Conservation (phyloP, 2,113 vertebrate genomes). For the Phocoena phocoena region DNA sequence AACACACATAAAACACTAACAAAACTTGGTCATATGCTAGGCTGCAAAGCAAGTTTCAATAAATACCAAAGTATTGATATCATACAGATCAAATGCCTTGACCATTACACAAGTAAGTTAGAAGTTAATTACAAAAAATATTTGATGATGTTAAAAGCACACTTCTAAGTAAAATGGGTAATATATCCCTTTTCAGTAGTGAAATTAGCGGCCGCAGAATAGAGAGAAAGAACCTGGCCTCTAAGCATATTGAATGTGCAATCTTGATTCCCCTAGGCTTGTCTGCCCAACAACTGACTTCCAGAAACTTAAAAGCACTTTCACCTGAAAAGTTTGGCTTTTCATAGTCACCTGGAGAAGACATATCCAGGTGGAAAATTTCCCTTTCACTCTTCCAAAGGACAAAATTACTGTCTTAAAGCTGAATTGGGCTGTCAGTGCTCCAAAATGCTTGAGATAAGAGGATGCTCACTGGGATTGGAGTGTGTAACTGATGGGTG, state of each 20-base stretch:
- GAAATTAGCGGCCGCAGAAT: background rate
- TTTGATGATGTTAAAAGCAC: background rate
- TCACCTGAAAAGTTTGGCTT: background rate
- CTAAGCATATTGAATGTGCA: background rate
- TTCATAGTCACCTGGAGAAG: background rate
- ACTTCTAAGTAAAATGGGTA: background rate
- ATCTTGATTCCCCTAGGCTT: background rate
- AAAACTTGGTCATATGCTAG: background rate
- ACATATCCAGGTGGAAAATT: background rate
- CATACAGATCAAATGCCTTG: background rate
- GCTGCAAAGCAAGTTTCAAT: background rate
- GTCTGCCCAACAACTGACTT: background rate
- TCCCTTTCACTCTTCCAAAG: background rate
- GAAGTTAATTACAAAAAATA: background rate
- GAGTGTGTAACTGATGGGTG: background rate
- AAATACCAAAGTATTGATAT: background rate
- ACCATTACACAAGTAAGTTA: background rate
- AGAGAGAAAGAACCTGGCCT: background rate
- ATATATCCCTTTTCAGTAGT: background rate
- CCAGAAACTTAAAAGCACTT: conserved; percentile 19
- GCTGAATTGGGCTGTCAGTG: background rate
- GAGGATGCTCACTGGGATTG: background rate
- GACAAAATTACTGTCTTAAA: background rate
- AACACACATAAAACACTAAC: background rate
- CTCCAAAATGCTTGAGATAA: background rate